phyloP scores from a whole-genome alignment of 1,140 invertebrate genomes.

The Pseudomyrmex pallidus region DNA sequence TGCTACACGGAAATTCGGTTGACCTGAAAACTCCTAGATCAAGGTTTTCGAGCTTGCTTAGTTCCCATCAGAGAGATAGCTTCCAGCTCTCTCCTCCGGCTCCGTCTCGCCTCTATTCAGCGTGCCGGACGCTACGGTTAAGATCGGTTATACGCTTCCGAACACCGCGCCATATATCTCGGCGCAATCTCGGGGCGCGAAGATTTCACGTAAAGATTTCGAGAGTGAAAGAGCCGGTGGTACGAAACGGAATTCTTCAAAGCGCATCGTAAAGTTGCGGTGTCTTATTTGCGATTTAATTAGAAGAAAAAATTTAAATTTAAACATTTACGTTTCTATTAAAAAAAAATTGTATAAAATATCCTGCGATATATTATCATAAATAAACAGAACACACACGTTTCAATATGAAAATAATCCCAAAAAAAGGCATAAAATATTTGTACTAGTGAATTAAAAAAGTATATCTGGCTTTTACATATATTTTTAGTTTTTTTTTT shows the following conservation, averaged over 20 bases:
- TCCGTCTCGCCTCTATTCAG: slow-evolving; percentile 43
- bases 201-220: slow-evolving; percentile 47
- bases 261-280: not conserved
- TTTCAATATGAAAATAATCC: not conserved
- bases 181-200: slow-evolving; percentile 37
- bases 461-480: not conserved
- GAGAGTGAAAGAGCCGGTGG: slow-evolving; percentile 24
- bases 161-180: slow-evolving; percentile 37
- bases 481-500: not conserved
- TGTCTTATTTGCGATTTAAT: slow-evolving; percentile 2
- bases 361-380: not conserved
- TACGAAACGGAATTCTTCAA: slow-evolving; percentile 31
- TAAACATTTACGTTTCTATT: not conserved
- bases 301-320: not conserved
- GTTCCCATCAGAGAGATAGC: slow-evolving; percentile 54
- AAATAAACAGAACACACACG: not conserved
- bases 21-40: slow-evolving; percentile 42
- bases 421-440: not conserved
- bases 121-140: slow-evolving; percentile 33
- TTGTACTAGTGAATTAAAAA: not conserved
- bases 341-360: not conserved
- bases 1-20: slow-evolving; percentile 42
- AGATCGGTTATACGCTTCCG: slow-evolving; percentile 49
- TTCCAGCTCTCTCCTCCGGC: slow-evolving; percentile 32
- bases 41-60: slow-evolving; percentile 49